phyloP scores from a whole-genome alignment of 2,797 vertebrate species.

The Calcarius lapponicus region DNA sequence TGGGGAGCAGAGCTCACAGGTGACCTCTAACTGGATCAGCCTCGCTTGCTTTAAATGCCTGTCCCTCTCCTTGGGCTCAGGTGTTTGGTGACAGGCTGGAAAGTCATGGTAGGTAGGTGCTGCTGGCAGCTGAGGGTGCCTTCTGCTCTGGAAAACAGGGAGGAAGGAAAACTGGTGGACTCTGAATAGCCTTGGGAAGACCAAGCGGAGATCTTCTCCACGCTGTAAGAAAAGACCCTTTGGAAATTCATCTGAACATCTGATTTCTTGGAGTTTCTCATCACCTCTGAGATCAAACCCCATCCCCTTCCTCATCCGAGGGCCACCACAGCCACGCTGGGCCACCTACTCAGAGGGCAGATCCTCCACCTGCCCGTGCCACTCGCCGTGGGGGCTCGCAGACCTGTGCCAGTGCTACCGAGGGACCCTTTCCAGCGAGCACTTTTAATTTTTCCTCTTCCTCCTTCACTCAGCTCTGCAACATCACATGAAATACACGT shows the following conservation, averaged over 20 bases:
- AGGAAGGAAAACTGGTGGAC: not conserved
- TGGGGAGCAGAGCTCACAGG: not conserved
- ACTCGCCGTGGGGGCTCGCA: not conserved
- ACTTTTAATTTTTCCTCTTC: not conserved
- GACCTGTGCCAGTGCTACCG: not conserved
- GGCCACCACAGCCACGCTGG: not conserved
- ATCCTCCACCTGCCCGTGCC: not conserved
- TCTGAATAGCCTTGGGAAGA: constrained; percentile 6
- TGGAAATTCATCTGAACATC: not conserved
- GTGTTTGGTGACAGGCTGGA: not conserved
- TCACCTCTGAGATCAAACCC: not conserved
- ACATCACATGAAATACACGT: not conserved
- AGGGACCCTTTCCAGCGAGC: not conserved
- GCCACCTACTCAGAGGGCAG: not conserved
- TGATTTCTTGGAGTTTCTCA: not conserved
- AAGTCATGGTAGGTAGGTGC: not conserved
- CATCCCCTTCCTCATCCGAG: not conserved
- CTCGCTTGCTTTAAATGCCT: not conserved
- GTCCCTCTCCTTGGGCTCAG: not conserved
- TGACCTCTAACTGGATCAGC: not conserved
- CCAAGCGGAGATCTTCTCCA: not conserved
- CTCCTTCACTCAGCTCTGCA: not conserved
- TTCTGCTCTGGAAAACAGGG: not conserved
- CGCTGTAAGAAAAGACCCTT: not conserved
- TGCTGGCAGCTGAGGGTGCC: not conserved